Base-by-base conservation (phyloP, 1,140 invertebrate species). In the Steinernema feltiae region DNA sequence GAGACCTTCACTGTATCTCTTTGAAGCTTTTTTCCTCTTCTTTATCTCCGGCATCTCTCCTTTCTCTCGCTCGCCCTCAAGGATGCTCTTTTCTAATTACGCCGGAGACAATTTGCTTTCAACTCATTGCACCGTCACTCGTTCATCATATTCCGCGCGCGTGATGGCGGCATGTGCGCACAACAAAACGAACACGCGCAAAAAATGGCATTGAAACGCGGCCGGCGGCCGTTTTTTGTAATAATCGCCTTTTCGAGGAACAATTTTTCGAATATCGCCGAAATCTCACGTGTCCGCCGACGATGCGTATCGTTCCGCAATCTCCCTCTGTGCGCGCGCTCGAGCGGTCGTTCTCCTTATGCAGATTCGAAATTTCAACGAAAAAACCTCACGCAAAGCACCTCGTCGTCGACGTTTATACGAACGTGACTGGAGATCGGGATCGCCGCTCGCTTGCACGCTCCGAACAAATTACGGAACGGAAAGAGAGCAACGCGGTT, bases 201-300 rank as follows among this genome's bases (percentile, higher is more conserved):
- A 63, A 63, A 63, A 63, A 27, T 27, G 53, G 53, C 53, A 63
- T 63, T 63, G 53, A 63, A 27, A 3, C 53, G 12, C 53, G 3
- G 53, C 24, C 53, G 53, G 53, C 53, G 53, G 24, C 53, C 53
- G 53, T 41, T 63, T 63, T 63, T 63, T 63, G 24, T 27, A 63
- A 63, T 63, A 63, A 63, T 63, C 53, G 24, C 3, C 12, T 27
- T 63, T 7, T 21, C 24, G 53, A 63, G 53, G 53, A 21, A 27
- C 53, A 63, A 63, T 15, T 63, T n/a, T 63, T 63, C 53, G 53
- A 63, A 63, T 63, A 17, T 63, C 24, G 7, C 53, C 53, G 53
- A 3, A 27, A 63, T 63, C 53, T 21, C 3, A 7, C 35, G 35
- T 18, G 35, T 18, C 53, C 53, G 24, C 53, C 3, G 24, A 27